Percentiles rank a stretch among this genome's conserved stretches.
Conservation (phyloP, 1,140 invertebrate genomes). For the Bemisia tabaci region DNA sequence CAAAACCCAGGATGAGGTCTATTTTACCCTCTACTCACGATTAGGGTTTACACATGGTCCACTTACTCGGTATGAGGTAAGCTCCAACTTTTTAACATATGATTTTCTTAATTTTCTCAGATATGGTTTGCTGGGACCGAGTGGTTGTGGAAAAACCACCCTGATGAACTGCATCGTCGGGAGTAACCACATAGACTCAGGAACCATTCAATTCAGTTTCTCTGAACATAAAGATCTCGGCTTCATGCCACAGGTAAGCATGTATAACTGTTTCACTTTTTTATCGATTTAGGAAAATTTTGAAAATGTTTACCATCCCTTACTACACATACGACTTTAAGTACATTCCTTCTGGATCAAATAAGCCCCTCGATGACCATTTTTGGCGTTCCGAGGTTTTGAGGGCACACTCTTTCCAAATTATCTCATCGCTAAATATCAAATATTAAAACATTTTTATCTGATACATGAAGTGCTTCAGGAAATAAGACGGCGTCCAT, state of each 20-base stretch:
- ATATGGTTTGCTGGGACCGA: constrained; percentile 34
- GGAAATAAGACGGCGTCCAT: no score
- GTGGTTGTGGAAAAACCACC: constrained; percentile 33
- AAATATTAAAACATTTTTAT: no score
- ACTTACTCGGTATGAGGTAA: no score
- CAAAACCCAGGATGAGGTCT: no score
- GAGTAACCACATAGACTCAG: constrained; percentile 23
- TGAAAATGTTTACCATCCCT: background rate
- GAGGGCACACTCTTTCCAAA: no score
- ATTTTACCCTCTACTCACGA: no score
- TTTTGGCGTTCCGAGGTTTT: constrained; percentile 38
- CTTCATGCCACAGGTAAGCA: constrained; percentile 73
- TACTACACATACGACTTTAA: background rate
- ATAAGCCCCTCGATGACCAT: constrained; percentile 13
- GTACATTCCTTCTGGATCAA: background rate
- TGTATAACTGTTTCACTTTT: constrained; percentile 28
- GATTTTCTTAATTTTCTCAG: no score
- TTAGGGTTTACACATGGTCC: no score
- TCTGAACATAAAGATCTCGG: constrained; percentile 36
- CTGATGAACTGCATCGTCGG: constrained; percentile 34
- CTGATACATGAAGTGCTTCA: no score
- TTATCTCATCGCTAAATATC: no score
- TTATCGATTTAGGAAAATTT: background rate
- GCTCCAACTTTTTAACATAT: no score
- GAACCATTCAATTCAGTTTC: constrained; percentile 18